These are phyloP conservation scores for Cuniculus paca DNA, from an alignment of 2,797 vertebrate genomes.

Conservation along the genomic window DNA sequence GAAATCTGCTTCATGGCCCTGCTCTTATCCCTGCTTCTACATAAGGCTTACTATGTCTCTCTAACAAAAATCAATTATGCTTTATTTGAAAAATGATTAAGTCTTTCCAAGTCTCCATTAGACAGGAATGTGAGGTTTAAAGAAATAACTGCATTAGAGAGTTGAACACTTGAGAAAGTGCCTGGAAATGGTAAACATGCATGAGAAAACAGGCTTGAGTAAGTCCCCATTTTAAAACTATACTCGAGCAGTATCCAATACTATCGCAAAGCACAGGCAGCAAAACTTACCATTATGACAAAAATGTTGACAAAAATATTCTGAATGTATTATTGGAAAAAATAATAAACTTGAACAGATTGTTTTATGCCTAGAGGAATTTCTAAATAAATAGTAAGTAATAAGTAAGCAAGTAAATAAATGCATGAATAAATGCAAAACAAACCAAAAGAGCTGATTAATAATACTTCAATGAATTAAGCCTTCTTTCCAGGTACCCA, in stretches of 20 bases:
- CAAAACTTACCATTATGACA: not conserved
- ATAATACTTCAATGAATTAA: not conserved
- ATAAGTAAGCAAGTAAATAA: not conserved
- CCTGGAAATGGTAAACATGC: not conserved
- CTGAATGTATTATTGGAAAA: not conserved
- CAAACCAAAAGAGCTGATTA: not conserved
- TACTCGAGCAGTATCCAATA: not conserved
- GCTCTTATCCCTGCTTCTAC: not conserved
- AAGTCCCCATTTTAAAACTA: slow-evolving; percentile 21
- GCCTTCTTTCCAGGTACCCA: not conserved
- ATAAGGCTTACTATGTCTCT: not conserved
- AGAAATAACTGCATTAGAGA: not conserved
- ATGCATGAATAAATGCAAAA: not conserved
- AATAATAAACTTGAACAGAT: not conserved
- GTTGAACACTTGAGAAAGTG: not conserved
- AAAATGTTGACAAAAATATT: not conserved
- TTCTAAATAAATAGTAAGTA: not conserved
- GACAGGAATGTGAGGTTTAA: not conserved
- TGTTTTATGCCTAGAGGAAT: slow-evolving; percentile 10
- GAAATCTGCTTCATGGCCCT: not conserved
- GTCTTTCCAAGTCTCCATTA: not conserved
- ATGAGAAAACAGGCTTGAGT: not conserved
- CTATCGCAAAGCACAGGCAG: not conserved
- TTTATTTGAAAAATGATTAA: not conserved
- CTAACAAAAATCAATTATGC: slow-evolving; percentile 9